Evolutionary conservation across 2,888 invertebrate genomes (phyloP).

Genomic region (Seira ritae): DNA sequence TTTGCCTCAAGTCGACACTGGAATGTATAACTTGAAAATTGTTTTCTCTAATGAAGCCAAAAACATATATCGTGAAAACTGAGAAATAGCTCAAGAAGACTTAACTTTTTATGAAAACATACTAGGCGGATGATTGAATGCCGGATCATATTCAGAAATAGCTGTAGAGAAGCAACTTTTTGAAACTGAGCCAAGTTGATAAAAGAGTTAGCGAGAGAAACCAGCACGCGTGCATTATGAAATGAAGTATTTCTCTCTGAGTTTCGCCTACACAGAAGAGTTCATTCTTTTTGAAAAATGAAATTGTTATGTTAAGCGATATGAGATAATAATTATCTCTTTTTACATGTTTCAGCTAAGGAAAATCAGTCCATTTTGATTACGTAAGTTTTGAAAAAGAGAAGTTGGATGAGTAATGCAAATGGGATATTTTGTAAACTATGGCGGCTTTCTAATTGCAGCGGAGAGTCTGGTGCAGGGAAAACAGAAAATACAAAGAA

Average conservation of each 20-base stretch:
- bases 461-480: conserved; percentile 99
- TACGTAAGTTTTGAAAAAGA: conserved; percentile 83
- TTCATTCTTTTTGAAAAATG: not conserved
- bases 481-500: conserved; percentile 99
- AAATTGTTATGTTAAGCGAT: not conserved
- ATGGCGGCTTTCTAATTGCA: conserved; percentile 75
- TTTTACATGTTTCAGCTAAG: conserved; percentile 54
- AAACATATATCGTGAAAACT: not conserved
- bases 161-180: conserved; percentile 25
- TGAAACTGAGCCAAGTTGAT: conserved; percentile 45
- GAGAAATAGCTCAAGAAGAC: not conserved
- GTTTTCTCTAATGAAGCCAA: conserved; percentile 22
- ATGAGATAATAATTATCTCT: not conserved
- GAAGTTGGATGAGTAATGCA: not conserved
- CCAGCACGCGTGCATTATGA: not conserved
- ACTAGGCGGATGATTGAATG: conserved; percentile 57
- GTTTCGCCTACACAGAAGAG: not conserved
- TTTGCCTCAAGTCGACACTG: conserved; percentile 10
- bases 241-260: not conserved
- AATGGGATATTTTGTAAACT: not conserved
- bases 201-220: not conserved
- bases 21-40: conserved; percentile 34
- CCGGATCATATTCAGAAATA: conserved; percentile 62
- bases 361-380: conserved; percentile 99
- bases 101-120: conserved; percentile 25